Percentiles rank a stretch among this genome's conserved stretches.
These are phyloP conservation scores for Andrena dorsata DNA, from an alignment of 2,888 invertebrate genomes.

Conservation along the genomic window DNA sequence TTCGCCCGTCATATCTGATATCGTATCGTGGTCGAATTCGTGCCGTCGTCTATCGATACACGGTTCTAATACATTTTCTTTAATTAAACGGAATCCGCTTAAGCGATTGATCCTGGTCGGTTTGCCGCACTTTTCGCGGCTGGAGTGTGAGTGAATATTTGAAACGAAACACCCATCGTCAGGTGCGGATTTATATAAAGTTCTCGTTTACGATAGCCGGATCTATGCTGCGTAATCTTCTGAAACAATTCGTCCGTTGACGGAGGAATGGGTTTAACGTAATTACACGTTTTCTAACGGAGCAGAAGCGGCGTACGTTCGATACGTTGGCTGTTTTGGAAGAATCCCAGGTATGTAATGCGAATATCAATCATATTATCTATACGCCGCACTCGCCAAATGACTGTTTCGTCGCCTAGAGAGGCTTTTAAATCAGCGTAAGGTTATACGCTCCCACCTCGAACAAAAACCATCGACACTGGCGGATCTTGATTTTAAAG, in stretches of 20 bases:
- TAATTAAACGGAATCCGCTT: conserved; percentile 15
- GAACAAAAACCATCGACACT: conserved; percentile 8
- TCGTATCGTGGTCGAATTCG: conserved; percentile 29
- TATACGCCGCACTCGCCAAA: neutral
- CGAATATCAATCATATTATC: conserved; percentile 20
- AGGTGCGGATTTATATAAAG: conserved; percentile 44
- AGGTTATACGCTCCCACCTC: conserved; percentile 29
- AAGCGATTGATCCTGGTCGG: conserved; percentile 9
- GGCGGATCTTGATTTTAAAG: neutral
- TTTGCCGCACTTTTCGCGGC: conserved; percentile 35
- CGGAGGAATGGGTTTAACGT: conserved; percentile 46
- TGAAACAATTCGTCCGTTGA: conserved; percentile 52
- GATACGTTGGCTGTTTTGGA: conserved; percentile 15
- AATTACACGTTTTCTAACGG: conserved; percentile 41
- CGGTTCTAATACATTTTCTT: conserved; percentile 6
- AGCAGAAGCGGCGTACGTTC: conserved; percentile 13
- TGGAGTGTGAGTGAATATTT: conserved; percentile 23
- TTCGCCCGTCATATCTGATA: conserved; percentile 48
- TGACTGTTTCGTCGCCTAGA: neutral
- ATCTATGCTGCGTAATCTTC: conserved; percentile 61
- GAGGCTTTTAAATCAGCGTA: conserved; percentile 23
- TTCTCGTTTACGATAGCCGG: conserved; percentile 51
- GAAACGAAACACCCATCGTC: conserved; percentile 15
- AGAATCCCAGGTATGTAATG: conserved; percentile 46
- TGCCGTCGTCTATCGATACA: conserved; percentile 7